Conservation (phyloP, 2,113 vertebrate species). For the Phalacrocorax aristotelis region DNA sequence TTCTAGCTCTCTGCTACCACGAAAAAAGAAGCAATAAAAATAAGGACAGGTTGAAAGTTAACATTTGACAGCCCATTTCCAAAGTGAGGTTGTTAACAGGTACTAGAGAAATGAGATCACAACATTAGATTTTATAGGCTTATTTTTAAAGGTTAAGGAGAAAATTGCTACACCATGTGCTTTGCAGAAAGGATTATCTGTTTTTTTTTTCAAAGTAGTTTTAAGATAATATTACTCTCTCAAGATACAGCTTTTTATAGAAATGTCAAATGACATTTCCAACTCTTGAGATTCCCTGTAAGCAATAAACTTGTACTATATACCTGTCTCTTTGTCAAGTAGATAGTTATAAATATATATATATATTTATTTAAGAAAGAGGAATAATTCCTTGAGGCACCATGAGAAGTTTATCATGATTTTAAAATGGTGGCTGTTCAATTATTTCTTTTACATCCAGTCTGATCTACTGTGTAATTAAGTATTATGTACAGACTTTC, state of each 20-base stretch:
- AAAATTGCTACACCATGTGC: background rate
- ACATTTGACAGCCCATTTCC: background rate
- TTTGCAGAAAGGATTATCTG: background rate
- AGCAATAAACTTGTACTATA: background rate
- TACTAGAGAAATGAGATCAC: slow-evolving; percentile 2
- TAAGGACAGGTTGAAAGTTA: background rate
- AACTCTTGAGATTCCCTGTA: background rate
- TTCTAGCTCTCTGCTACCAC: background rate
- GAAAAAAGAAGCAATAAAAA: background rate
- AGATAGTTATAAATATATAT: background rate
- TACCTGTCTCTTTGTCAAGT: background rate
- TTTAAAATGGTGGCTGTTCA: background rate
- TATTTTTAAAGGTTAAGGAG: slow-evolving; percentile 28
- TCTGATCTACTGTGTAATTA: background rate
- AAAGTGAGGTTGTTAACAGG: background rate
- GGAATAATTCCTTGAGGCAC: background rate
- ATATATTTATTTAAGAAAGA: background rate
- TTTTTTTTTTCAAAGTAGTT: background rate
- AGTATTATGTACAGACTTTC: background rate
- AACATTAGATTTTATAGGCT: background rate
- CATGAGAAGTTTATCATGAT: background rate
- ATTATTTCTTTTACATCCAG: background rate
- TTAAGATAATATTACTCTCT: background rate
- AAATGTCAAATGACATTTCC: background rate
- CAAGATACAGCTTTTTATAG: background rate